Conservation (phyloP, 1,140 invertebrate species). For the Antheraea pernyi region DNA sequence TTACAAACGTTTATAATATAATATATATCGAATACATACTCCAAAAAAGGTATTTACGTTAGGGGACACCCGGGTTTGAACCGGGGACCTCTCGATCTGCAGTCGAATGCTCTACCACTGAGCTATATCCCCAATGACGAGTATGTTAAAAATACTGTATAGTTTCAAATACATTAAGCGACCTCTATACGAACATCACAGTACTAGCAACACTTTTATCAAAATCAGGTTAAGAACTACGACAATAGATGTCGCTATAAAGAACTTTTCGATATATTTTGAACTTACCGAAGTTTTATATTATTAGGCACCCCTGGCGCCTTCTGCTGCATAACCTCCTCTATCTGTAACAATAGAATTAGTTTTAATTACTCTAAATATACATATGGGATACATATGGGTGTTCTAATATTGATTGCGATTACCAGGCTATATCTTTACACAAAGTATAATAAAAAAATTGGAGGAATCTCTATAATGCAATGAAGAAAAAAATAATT, state of each 20-base stretch:
- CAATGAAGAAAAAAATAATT: not conserved
- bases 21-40: too few relatives aligned
- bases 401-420: too few relatives aligned
- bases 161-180: slow-evolving; percentile 10
- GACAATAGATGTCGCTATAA: slow-evolving; percentile 52
- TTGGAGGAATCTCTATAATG: too few relatives aligned
- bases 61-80: slow-evolving; percentile 96
- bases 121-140: slow-evolving; percentile 77
- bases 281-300: slow-evolving; percentile 47
- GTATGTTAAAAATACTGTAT: slow-evolving; percentile 26
- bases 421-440: too few relatives aligned
- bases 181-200: slow-evolving; percentile 20
- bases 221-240: slow-evolving; percentile 3
- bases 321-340: slow-evolving; percentile 76
- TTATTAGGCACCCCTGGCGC: slow-evolving; percentile 67
- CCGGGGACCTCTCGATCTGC: slow-evolving; percentile 95
- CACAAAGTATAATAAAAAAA: too few relatives aligned
- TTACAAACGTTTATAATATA: too few relatives aligned
- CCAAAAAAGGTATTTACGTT: not conserved
- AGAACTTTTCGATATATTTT: slow-evolving; percentile 2
- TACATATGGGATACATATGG: too few relatives aligned
- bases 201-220: slow-evolving; percentile 3
- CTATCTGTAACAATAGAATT: slow-evolving; percentile 52
- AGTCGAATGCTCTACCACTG: slow-evolving; percentile 83
- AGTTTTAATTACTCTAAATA: not conserved